These are phyloP conservation scores for Siniperca undulata DNA, from an alignment of 2,797 vertebrate species.

Conservation along the genomic window DNA sequence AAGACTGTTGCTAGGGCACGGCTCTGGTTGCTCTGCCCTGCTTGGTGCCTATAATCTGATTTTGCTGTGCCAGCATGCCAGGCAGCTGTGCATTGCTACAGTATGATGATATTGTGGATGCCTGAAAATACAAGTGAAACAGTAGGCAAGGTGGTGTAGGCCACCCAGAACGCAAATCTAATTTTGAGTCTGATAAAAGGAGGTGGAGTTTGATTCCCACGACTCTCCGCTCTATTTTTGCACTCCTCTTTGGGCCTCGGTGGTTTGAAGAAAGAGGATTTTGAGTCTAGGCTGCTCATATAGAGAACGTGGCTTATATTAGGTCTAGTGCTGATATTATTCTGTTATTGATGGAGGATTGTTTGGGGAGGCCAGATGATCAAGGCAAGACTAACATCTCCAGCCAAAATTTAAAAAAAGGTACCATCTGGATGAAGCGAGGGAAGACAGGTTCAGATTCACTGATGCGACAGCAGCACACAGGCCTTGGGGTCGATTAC, in stretches of 20 bases:
- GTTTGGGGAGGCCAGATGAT: neutral
- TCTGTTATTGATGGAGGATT: neutral
- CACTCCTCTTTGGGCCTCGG: slow-evolving; percentile 33
- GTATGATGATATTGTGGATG: slow-evolving; percentile 4
- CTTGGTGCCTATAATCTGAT: slow-evolving; percentile 51
- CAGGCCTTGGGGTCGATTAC: slow-evolving; percentile 66
- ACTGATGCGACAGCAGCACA: slow-evolving; percentile 44
- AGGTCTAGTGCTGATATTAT: slow-evolving; percentile 3
- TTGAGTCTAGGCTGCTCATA: slow-evolving; percentile 27
- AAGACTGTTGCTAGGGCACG: slow-evolving; percentile 81
- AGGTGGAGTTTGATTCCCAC: slow-evolving; percentile 60
- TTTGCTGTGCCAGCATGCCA: slow-evolving; percentile 47
- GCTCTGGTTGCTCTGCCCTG: slow-evolving; percentile 42
- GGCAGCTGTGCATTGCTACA: slow-evolving; percentile 28
- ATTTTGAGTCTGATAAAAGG: slow-evolving; percentile 53
- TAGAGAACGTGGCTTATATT: neutral
- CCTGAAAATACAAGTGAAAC: slow-evolving; percentile 47
- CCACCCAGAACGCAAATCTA: slow-evolving; percentile 45
- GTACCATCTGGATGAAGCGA: slow-evolving; percentile 35
- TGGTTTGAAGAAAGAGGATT: slow-evolving; percentile 44
- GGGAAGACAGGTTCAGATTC: slow-evolving; percentile 39
- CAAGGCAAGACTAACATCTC: neutral
- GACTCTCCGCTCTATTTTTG: slow-evolving; percentile 66
- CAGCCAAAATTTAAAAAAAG: neutral
- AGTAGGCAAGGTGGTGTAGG: slow-evolving; percentile 20